Evolutionary conservation across 2,797 vertebrate species (phyloP), one percentile per base, ranked within the genome.

Genomic region (Bucorvus abyssinicus): DNA sequence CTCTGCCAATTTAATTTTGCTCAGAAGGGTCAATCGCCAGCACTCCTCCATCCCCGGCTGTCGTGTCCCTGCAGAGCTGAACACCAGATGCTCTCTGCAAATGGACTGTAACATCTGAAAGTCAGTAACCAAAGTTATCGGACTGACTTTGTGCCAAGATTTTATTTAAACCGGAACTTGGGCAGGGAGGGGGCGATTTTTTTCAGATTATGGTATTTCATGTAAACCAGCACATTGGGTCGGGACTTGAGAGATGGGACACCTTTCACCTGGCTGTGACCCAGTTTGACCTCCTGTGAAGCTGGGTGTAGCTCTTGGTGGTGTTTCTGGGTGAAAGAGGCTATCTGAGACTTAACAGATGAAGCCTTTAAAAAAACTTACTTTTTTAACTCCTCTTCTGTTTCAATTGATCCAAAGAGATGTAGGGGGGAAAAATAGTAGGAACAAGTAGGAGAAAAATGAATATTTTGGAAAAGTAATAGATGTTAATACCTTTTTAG

Each of bases 131-230:
- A 14, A 73, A 84, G 87, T 23, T 61, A 59, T 50, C 65, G 86
- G 63, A 24, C 68, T 88, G 89, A 44, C 20, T 23, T 76, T 2
- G 29, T 61, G 84, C 82, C 56, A 44, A 18, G 64, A 9, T 9
- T 14, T 7, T 17, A 9, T 73, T 61, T 32, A 23, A 69, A 6
- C 11, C 38, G n/a, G 44, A 71, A 22, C 5, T 34, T 22, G 59
- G 32, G 4, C 9, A 13, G 14, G 3, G 6, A 6, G 4, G 1
- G 16, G 10, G 19, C 2, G 13, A 1, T 30, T 27, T 13, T 74
- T 34, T 71, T 22, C 59, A 79, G 55, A 17, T 50, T 24, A 47
- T 40, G 17, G 10, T 45, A 22, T 21, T 69, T 76, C 1, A 3
- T 38, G 0, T 10, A 71, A 59, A 40, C 20, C 27, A 53, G 52